Evolutionary conservation across 2,888 invertebrate genomes (phyloP).

Genomic region (Rhamnusium bicolor): DNA sequence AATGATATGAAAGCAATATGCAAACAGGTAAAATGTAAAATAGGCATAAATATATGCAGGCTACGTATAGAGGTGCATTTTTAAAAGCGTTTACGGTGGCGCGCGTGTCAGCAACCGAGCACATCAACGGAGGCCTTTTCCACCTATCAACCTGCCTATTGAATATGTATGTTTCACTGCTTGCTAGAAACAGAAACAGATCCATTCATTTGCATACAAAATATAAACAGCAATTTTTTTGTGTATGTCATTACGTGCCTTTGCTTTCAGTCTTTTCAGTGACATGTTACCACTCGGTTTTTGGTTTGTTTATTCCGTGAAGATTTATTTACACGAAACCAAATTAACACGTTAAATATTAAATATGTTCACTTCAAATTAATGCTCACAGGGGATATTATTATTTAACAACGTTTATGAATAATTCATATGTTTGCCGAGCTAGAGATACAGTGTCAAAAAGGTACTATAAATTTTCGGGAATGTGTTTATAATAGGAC

Average conservation of each 20-base stretch:
- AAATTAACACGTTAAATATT: constrained; percentile 17
- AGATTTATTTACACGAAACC: constrained; percentile 12
- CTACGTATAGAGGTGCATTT: constrained; percentile 40
- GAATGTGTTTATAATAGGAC: constrained; percentile 6
- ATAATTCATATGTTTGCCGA: constrained; percentile 6
- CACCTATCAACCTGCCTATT: constrained; percentile 51
- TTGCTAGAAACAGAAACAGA: constrained; percentile 48
- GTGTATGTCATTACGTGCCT: not conserved
- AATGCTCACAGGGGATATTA: constrained; percentile 13
- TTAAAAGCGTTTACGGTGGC: constrained; percentile 28
- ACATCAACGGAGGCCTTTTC: constrained; percentile 48
- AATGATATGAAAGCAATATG: not conserved
- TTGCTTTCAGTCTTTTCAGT: not conserved
- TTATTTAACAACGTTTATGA: constrained; percentile 18
- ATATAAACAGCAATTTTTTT: constrained; percentile 46
- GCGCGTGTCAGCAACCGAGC: constrained; percentile 34
- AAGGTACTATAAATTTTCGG: constrained; percentile 8
- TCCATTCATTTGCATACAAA: constrained; percentile 51
- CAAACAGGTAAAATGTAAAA: constrained; percentile 43
- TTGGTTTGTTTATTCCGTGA: constrained; percentile 1
- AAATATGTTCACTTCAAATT: constrained; percentile 20
- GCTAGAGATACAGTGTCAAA: constrained; percentile 10
- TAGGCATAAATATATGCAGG: constrained; percentile 45
- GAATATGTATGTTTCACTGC: constrained; percentile 52
- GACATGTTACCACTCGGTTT: not conserved